These are phyloP conservation scores for Burhinus oedicnemus DNA, from an alignment of 2,113 vertebrate genomes.

Conservation along the genomic window DNA sequence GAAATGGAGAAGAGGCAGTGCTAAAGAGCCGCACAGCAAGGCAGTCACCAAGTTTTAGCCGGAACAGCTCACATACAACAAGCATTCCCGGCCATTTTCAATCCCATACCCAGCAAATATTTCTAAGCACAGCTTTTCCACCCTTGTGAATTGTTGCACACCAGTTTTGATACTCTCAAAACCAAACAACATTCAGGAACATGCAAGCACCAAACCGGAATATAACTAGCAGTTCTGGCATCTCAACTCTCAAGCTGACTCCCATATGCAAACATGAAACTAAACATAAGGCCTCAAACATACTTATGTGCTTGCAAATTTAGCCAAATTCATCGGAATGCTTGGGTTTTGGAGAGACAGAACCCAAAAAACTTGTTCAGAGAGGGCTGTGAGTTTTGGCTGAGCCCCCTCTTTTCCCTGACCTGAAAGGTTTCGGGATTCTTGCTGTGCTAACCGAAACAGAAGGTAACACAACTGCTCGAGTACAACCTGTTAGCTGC, in stretches of 20 bases:
- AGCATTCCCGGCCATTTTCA: not conserved
- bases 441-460: not conserved
- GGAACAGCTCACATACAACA: not conserved
- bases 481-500: not conserved
- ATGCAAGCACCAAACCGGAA: not conserved
- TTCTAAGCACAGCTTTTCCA: not conserved
- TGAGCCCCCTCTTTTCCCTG: not conserved
- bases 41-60: not conserved
- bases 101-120: fast-evolving
- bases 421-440: not conserved
- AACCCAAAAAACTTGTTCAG: not conserved
- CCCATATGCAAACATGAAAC: not conserved
- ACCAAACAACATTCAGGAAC: not conserved
- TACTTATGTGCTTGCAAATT: not conserved
- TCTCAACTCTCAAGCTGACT: not conserved
- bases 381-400: not conserved
- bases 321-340: not conserved
- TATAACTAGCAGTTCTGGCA: not conserved
- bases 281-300: not conserved
- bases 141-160: not conserved
- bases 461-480: not conserved
- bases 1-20: not conserved
- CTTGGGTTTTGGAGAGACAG: not conserved
- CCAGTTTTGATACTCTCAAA: not conserved
- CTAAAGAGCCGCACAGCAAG: not conserved